These are phyloP conservation scores for Syrphus vitripennis DNA, from an alignment of 2,888 invertebrate genomes.

Conservation along the genomic window DNA sequence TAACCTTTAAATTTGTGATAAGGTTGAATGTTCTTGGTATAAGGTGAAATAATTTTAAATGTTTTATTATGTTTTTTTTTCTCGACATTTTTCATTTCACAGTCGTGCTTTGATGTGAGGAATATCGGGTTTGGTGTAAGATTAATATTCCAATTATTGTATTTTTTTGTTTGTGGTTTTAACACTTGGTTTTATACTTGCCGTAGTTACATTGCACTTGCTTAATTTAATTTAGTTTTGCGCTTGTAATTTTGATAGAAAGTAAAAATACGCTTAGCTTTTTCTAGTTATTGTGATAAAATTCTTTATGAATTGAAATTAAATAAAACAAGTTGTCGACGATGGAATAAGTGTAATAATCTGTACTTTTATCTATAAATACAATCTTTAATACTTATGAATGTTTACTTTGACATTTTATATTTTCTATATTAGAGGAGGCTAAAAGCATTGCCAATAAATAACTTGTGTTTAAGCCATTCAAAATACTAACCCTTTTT, in stretches of 20 bases:
- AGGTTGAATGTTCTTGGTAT: constrained; percentile 54
- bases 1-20: too few species aligned
- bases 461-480: too few species aligned
- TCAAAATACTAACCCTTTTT: too few species aligned
- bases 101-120: constrained; percentile 84
- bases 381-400: background rate
- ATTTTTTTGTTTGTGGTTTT: background rate
- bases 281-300: background rate
- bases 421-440: too few species aligned
- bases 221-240: constrained; percentile 25
- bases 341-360: background rate
- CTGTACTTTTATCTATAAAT: background rate
- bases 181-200: constrained; percentile 54
- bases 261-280: constrained; percentile 17
- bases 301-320: background rate
- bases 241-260: background rate
- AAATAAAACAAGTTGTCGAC: constrained; percentile 57
- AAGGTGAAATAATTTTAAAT: constrained; percentile 50
- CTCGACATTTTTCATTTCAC: constrained; percentile 78
- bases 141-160: constrained; percentile 65
- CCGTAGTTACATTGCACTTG: constrained; percentile 27
- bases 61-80: constrained; percentile 28
- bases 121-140: constrained; percentile 81
- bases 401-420: too few species aligned
- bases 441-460: too few species aligned